A percentile compares a stretch with the other conserved stretches of the same genome.
Evolutionary conservation across 2,888 invertebrate species (phyloP).

Genomic region (Lumbricus terrestris): DNA sequence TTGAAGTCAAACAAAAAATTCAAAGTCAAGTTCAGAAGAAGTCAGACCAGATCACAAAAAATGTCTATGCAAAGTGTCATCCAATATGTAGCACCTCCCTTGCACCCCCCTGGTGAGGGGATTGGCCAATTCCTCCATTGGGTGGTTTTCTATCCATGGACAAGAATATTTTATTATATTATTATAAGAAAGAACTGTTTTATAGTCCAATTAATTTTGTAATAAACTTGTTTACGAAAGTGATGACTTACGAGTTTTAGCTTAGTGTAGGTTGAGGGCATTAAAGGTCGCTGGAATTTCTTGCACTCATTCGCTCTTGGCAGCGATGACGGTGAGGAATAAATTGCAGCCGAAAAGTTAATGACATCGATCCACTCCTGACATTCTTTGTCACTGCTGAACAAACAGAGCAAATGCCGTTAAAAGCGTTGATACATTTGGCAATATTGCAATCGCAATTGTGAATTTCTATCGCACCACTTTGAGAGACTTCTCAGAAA

Average conservation of each 20-base stretch:
- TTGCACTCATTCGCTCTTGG: not conserved
- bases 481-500: too few relatives aligned
- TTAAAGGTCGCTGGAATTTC: not conserved
- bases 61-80: not conserved
- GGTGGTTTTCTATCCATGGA: too few relatives aligned
- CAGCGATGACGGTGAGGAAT: not conserved
- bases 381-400: conserved; percentile 19
- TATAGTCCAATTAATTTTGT: too few relatives aligned
- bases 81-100: too few relatives aligned
- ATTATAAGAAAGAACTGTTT: too few relatives aligned
- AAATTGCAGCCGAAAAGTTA: conserved; percentile 15
- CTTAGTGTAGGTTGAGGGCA: not conserved
- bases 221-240: too few relatives aligned
- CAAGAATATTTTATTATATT: too few relatives aligned
- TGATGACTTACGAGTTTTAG: not conserved
- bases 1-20: not conserved
- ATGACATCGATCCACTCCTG: conserved; percentile 20
- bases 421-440: not conserved
- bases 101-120: too few relatives aligned
- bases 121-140: too few relatives aligned
- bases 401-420: not conserved
- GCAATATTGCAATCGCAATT: too few relatives aligned
- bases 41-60: not conserved
- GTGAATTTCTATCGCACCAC: too few relatives aligned
- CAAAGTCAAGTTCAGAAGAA: not conserved